A percentile compares a stretch with the other conserved stretches of the same genome.
Evolutionary conservation across 1,140 invertebrate genomes (phyloP).

Genomic region (Doryteuthis pealeii): DNA sequence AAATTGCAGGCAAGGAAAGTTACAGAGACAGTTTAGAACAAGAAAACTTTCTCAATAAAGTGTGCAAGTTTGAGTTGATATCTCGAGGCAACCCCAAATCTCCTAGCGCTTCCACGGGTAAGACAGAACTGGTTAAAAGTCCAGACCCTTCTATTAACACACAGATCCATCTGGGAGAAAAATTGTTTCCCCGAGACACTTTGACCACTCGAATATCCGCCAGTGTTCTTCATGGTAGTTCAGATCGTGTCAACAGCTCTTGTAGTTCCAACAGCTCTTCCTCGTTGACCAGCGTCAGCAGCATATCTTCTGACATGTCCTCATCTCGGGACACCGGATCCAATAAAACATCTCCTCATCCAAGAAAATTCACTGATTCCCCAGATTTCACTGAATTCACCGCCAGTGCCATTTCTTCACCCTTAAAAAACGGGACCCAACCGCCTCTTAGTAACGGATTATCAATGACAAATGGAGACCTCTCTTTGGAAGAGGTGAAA

Average conservation of each 20-base stretch:
- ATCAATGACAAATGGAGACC: neutral
- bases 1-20: constrained; percentile 14
- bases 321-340: neutral
- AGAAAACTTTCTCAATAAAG: constrained; percentile 55
- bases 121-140: neutral
- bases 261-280: constrained; percentile 42
- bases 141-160: neutral
- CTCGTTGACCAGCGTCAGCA: constrained; percentile 48
- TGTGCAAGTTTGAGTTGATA: constrained; percentile 56
- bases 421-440: neutral
- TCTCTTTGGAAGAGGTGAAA: constrained; percentile 1
- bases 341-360: neutral
- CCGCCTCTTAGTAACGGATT: neutral
- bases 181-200: constrained; percentile 56
- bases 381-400: neutral
- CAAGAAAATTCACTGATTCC: neutral
- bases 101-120: constrained; percentile 21
- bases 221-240: constrained; percentile 33
- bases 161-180: constrained; percentile 48
- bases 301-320: constrained; percentile 24
- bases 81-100: constrained; percentile 38
- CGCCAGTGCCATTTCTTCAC: neutral
- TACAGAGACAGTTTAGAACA: constrained; percentile 42
- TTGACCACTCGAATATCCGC: constrained; percentile 52
- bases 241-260: constrained; percentile 35